Base-by-base conservation (phyloP, 2,888 invertebrate species). In the Drosophila meridionalis region DNA sequence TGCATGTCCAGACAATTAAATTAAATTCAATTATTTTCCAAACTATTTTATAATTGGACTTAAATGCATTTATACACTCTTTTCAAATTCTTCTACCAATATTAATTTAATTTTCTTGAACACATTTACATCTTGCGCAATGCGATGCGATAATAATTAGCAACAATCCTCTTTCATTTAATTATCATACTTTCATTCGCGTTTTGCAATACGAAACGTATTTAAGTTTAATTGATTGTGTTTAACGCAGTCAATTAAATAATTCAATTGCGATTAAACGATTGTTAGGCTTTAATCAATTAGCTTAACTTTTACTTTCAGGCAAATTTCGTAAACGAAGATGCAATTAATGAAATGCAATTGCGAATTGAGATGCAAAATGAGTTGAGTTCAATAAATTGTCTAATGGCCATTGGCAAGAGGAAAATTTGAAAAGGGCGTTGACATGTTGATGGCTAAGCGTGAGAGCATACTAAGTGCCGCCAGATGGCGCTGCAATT, bases 401-500 rank as follows among this genome's bases (percentile, higher is more conserved):
- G 7, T 28, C 6, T 12, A 14, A 1, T 20, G n/a, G 42, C 43
- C 20, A 45, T 45, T 26, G 45, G 26, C 26, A 45, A 11, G 34
- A 34, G 11, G 50, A 8, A 48, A 30, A 30, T n/a, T 48, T 4
- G 40, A 28, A 26, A 14, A 40, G 38, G 38, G 11, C 57, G 40
- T 40, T n/a, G 45, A 36, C 45, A n/a, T n/a, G 28, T 6, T 6
- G 14, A 26, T 36, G 9, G 34, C 11, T 32, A 42, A 66, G 73
- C 34, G 45, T 64, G 73, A 57, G 52, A n/a, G n/a, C 42, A 38
- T 20, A 42, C n/a, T 48, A 43, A 65, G 30, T 32, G 32, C 28
- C 75, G 28, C 20, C 76, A 75, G 70, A 65, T 72, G 65, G 58
- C 71, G 66, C 71, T 73, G 65, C 57, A 71, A 58, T n/a, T 40